These are phyloP conservation scores for Pseudomyrmex pallidus DNA, from an alignment of 1,140 invertebrate genomes.

Conservation along the genomic window DNA sequence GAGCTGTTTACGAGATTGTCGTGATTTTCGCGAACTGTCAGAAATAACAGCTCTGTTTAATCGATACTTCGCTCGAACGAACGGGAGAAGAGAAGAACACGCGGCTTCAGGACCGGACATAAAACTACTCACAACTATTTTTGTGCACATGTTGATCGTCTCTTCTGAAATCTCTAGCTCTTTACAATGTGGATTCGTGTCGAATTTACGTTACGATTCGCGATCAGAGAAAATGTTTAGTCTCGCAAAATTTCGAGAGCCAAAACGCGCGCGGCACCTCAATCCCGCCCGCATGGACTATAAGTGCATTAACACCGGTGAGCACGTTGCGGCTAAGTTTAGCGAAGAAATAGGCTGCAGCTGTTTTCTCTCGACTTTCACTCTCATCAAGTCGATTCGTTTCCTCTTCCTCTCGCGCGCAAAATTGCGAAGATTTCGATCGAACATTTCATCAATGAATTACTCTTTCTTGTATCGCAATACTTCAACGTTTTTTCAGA, in stretches of 20 bases:
- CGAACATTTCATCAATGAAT: not conserved
- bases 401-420: conserved; percentile 1
- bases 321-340: conserved; percentile 73
- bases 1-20: not conserved
- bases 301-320: conserved; percentile 55
- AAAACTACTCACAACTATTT: not conserved
- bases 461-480: not conserved
- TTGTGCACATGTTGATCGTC: not conserved
- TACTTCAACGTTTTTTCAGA: too few relatives aligned
- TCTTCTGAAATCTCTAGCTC: not conserved
- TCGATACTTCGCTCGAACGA: conserved; percentile 1
- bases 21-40: conserved; percentile 33
- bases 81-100: not conserved
- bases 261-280: conserved; percentile 13
- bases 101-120: not conserved
- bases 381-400: conserved; percentile 24
- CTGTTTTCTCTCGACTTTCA: conserved; percentile 70
- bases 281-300: conserved; percentile 14
- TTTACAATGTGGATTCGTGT: not conserved
- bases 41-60: conserved; percentile 59
- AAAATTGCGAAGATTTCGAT: not conserved
- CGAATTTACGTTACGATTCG: conserved; percentile 26
- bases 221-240: conserved; percentile 12
- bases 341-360: conserved; percentile 78
- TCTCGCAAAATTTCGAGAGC: conserved; percentile 29